Evolutionary conservation across 2,888 invertebrate species (phyloP).

Genomic region (Biston stratarius): DNA sequence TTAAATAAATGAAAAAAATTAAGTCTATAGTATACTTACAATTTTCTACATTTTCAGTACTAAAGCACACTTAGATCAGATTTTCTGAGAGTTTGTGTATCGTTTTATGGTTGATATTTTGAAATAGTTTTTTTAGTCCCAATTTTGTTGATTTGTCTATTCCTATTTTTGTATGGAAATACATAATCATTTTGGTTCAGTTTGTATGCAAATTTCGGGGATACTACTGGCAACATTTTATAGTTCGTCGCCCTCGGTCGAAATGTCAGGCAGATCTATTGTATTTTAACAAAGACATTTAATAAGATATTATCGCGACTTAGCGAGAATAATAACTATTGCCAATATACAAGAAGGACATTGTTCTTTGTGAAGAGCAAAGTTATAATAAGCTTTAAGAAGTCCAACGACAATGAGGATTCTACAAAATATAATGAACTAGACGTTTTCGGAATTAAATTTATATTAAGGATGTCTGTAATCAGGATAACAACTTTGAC

Average conservation of each 20-base stretch:
- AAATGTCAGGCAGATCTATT: constrained; percentile 29
- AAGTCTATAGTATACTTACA: no score
- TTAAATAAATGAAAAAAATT: no score
- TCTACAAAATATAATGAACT: not conserved
- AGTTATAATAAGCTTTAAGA: constrained; percentile 15
- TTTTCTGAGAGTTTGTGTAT: no score
- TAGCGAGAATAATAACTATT: constrained; percentile 36
- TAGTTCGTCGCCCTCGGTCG: constrained; percentile 20
- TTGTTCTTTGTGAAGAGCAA: constrained; percentile 31
- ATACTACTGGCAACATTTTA: not conserved
- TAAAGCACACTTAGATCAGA: no score
- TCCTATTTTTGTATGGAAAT: no score
- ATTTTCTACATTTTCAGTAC: no score
- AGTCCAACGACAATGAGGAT: not conserved
- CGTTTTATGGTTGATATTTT: no score
- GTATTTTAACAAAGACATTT: constrained; percentile 37
- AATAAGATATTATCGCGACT: constrained; percentile 40
- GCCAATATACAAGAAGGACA: constrained; percentile 25
- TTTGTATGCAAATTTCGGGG: not conserved
- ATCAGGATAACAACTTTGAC: no score
- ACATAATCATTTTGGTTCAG: not conserved
- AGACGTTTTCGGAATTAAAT: not conserved
- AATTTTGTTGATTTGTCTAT: no score
- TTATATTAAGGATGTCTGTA: no score
- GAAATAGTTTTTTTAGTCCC: no score